Percentiles rank a stretch among this genome's conserved stretches.
phyloP scores from a whole-genome alignment of 2,888 invertebrate genomes.

The Machimus rusticus region DNA sequence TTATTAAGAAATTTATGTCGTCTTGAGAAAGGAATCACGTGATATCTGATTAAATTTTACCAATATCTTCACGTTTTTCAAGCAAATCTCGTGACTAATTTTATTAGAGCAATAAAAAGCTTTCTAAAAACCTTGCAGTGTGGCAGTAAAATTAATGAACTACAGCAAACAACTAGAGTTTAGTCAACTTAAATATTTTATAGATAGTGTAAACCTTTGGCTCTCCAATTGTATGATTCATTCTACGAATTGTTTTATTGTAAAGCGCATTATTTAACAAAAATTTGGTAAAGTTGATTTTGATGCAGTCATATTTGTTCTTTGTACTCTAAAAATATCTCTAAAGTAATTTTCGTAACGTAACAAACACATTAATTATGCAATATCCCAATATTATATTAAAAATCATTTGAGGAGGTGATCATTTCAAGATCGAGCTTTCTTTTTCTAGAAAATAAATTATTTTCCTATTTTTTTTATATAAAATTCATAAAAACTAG shows the following conservation, averaged over 20 bases:
- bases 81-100: background rate
- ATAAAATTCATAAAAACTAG: background rate
- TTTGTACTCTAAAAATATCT: too few species aligned
- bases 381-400: background rate
- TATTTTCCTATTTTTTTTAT: background rate
- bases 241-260: background rate
- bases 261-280: too few species aligned
- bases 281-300: too few species aligned
- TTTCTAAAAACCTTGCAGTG: background rate
- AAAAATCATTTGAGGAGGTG: background rate
- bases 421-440: background rate
- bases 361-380: background rate
- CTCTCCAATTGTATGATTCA: background rate
- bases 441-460: background rate
- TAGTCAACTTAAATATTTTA: background rate
- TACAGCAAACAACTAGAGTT: background rate
- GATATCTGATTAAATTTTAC: background rate
- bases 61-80: background rate
- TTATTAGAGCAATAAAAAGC: background rate
- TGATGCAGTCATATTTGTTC: too few species aligned
- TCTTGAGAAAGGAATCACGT: background rate
- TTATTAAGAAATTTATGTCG: too few species aligned
- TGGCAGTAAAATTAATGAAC: background rate
- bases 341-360: too few species aligned
- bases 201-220: background rate